Evolutionary conservation across 1,140 invertebrate genomes (phyloP).

Genomic region (Heliconius himera): DNA sequence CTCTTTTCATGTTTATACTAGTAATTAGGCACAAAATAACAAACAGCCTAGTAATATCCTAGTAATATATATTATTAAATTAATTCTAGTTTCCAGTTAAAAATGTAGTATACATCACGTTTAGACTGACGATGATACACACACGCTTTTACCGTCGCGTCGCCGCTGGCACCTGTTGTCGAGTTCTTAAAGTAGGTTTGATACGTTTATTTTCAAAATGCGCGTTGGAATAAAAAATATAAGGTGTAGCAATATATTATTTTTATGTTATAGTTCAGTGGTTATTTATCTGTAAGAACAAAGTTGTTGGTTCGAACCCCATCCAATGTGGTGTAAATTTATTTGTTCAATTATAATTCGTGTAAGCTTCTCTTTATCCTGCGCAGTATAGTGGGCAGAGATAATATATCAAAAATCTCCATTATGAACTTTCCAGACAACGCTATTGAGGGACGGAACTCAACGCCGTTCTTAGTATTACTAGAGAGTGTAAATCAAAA

Average conservation of each 20-base stretch:
- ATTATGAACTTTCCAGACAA: no score
- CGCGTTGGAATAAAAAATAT: not conserved
- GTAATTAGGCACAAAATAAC: no score
- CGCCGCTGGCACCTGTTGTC: conserved; percentile 1
- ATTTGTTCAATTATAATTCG: not conserved
- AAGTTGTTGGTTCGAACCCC: not conserved
- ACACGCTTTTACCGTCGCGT: not conserved
- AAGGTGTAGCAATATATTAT: not conserved
- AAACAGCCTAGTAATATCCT: no score
- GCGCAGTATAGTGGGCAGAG: no score
- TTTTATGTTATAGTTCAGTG: not conserved
- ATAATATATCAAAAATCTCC: no score
- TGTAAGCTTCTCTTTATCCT: not conserved
- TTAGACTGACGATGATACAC: not conserved
- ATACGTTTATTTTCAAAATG: conserved; percentile 3
- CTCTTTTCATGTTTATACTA: no score
- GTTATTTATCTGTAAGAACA: not conserved
- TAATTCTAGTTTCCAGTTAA: not conserved
- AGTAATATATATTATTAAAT: no score
- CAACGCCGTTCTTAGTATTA: no score
- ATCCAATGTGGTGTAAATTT: not conserved
- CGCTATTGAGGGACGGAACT: no score
- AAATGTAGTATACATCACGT: not conserved
- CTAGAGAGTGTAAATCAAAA: no score
- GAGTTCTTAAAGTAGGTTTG: conserved; percentile 5